Evolutionary conservation across 2,113 vertebrate genomes (phyloP).

Genomic region (Fregata magnificens): DNA sequence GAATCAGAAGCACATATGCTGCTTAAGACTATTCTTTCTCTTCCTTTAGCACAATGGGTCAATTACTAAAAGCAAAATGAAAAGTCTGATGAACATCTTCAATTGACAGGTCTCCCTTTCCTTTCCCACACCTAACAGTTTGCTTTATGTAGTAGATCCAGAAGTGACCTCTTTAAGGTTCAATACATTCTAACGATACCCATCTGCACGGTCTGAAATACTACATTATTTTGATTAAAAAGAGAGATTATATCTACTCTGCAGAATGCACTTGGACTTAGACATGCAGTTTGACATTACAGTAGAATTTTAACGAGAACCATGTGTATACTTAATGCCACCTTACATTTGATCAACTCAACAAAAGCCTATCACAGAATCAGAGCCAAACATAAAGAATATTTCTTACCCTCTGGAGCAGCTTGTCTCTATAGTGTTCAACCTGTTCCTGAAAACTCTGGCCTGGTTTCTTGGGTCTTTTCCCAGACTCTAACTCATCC

Average conservation of each 20-base stretch:
- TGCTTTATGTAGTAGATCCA: neutral
- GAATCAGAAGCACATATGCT: neutral
- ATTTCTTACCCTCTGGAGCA: slow-evolving; percentile 90
- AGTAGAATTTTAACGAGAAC: neutral
- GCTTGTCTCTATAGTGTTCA: slow-evolving; percentile 97
- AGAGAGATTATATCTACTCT: neutral
- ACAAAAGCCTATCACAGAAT: neutral
- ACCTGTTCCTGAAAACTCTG: slow-evolving; percentile 97
- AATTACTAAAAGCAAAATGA: neutral
- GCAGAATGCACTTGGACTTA: neutral
- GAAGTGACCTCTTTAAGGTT: neutral
- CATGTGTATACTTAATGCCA: neutral
- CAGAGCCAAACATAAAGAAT: slow-evolving; percentile 16
- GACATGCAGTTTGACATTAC: neutral
- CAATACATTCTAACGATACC: neutral
- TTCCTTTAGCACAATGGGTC: neutral
- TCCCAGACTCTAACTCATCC: slow-evolving; percentile 97
- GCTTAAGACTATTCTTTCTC: neutral
- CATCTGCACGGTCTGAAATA: neutral
- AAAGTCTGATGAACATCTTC: neutral
- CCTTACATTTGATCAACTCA: neutral
- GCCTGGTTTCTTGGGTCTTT: slow-evolving; percentile 93
- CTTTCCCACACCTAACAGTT: neutral
- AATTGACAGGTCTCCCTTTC: neutral
- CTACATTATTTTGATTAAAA: neutral